These are phyloP conservation scores for Caenorhabditis remanei DNA, from an alignment of 1,140 invertebrate species.

Conservation along the genomic window DNA sequence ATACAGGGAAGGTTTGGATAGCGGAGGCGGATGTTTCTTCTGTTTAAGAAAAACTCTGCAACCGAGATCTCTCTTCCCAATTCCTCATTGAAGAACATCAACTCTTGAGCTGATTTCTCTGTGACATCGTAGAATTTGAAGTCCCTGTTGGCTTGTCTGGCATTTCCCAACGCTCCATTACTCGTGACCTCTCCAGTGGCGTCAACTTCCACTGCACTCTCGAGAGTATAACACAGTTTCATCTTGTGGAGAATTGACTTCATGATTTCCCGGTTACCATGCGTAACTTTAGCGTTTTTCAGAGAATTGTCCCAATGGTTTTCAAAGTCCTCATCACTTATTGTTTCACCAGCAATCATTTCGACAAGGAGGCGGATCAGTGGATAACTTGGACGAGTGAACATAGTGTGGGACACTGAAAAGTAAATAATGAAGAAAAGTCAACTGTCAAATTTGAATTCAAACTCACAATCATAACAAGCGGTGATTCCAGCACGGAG, in stretches of 20 bases:
- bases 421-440: too few species aligned
- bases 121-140: constrained; percentile 10
- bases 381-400: neutral
- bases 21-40: neutral
- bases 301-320: neutral
- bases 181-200: too few species aligned
- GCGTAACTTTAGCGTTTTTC: neutral
- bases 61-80: neutral
- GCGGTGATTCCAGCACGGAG: constrained; percentile 10
- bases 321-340: neutral
- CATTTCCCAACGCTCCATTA: too few species aligned
- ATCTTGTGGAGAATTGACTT: neutral
- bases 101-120: neutral
- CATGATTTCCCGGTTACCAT: neutral
- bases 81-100: neutral
- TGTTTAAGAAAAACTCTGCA: neutral
- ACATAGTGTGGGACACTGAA: neutral
- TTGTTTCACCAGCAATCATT: neutral
- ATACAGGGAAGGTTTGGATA: constrained; percentile 24
- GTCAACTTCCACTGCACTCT: neutral
- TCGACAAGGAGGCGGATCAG: neutral
- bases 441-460: too few species aligned
- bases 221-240: neutral
- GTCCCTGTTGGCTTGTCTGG: neutral
- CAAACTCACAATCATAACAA: constrained; percentile 9